These are phyloP conservation scores for Malaclemys terrapin DNA, from an alignment of 2,113 vertebrate genomes.

Conservation along the genomic window DNA sequence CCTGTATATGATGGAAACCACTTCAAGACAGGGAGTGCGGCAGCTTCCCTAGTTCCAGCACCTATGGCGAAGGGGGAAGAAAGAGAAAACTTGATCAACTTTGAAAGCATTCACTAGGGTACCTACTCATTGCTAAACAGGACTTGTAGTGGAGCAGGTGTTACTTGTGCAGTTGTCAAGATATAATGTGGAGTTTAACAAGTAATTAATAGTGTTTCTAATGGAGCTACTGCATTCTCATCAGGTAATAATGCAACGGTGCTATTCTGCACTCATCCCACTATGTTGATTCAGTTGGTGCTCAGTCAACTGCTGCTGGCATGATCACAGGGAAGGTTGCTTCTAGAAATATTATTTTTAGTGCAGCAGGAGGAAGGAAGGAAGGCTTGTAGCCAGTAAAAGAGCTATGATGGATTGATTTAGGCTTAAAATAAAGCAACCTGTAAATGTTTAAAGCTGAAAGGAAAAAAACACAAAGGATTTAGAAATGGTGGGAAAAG, in stretches of 20 bases:
- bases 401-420: neutral
- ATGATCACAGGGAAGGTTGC: neutral
- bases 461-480: neutral
- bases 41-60: too few species aligned
- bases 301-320: neutral
- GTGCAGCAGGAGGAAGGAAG: neutral
- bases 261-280: neutral
- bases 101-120: neutral
- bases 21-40: too few species aligned
- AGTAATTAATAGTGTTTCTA: neutral
- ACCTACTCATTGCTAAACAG: neutral
- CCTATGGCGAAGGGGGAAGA: neutral
- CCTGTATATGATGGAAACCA: too few species aligned
- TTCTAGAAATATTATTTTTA: neutral
- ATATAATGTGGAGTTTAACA: neutral
- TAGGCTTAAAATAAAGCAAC: neutral
- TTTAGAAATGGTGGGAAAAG: conserved; percentile 30
- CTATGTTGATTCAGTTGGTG: neutral
- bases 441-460: conserved; percentile 6
- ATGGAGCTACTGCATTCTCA: neutral
- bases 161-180: neutral
- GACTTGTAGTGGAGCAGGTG: neutral
- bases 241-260: neutral
- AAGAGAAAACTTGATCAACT: neutral
- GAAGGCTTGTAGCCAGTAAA: neutral